Conservation (phyloP, 2,113 vertebrate genomes). For the Lynx canadensis region DNA sequence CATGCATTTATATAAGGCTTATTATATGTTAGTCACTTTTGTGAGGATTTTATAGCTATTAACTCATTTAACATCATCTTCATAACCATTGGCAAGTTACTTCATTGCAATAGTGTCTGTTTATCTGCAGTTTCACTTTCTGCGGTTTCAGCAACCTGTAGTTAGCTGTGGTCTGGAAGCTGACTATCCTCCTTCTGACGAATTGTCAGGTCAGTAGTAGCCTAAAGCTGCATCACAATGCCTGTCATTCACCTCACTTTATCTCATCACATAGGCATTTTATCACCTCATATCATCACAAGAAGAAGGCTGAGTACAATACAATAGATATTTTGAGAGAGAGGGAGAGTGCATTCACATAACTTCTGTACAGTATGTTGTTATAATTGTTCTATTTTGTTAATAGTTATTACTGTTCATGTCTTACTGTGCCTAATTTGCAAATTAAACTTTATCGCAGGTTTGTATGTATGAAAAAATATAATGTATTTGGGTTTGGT, state of each 20-base stretch:
- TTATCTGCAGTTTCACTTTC: background rate
- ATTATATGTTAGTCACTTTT: background rate
- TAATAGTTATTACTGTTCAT: background rate
- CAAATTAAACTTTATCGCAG: background rate
- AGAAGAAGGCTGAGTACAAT: background rate
- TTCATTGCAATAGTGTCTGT: background rate
- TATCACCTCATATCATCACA: background rate
- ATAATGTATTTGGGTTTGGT: background rate
- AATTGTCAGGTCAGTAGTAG: background rate
- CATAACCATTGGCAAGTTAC: background rate
- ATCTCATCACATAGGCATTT: background rate
- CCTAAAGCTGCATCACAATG: background rate
- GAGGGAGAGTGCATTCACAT: background rate
- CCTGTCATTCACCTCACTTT: background rate
- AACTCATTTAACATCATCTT: conserved; percentile 30
- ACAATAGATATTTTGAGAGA: background rate
- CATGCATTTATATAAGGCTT: background rate
- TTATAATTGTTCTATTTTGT: background rate
- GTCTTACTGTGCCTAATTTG: background rate
- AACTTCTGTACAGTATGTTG: background rate
- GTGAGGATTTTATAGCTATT: background rate
- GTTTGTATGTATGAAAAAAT: background rate
- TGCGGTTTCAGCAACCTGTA: background rate
- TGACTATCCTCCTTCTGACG: background rate
- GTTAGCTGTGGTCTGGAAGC: background rate